Base-by-base conservation (phyloP, 2,888 invertebrate genomes). In the Tiphia femorata region DNA sequence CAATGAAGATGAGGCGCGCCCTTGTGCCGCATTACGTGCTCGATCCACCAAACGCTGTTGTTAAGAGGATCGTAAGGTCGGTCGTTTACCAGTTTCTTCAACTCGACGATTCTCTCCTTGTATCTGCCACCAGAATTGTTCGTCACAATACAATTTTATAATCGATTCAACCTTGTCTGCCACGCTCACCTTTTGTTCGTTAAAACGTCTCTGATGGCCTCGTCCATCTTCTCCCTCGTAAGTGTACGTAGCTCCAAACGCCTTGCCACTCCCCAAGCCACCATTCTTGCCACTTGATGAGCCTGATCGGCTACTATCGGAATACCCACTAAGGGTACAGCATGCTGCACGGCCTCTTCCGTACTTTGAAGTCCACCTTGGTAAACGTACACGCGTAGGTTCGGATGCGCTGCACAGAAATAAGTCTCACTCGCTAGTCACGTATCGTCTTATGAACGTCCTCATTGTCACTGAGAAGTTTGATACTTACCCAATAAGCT, bases 291-390 rank as follows among this genome's bases (percentile, higher is more conserved):
- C 12, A 73, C 21, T 7, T 68, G 50, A n/a, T 25, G 16, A 10
- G 41, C 56, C 30, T 75, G 73, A 58, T 75, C 73, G 19, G 49
- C 53, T 4, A 67, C 20, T 20, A 70, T 3, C 19, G 75, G 73
- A 19, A 72, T 44, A 16, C 70, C 75, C n/a, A 75, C 40, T 2
- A 75, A 38, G 1, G 76, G 77, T 5, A 77, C 71, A 1, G 47
- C 52, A 23, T 51, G 33, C 35, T 64, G 10, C 38, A 76, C 47
- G 3, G 74, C 72, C 58, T 77, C 77, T 38, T 75, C 74, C 1
- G 65, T 65, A 57, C 74, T 77, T 41, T 75, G 77, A 12, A 67
- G 16, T 8, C 75, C 77, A 3, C 76, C 77, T 62, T 76, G 77
- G 27, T 64, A 71, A 1, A 76, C 48, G 23, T 66, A 75, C 19